phyloP scores from a whole-genome alignment of 2,888 invertebrate genomes.

The Rhogogaster chlorosoma region DNA sequence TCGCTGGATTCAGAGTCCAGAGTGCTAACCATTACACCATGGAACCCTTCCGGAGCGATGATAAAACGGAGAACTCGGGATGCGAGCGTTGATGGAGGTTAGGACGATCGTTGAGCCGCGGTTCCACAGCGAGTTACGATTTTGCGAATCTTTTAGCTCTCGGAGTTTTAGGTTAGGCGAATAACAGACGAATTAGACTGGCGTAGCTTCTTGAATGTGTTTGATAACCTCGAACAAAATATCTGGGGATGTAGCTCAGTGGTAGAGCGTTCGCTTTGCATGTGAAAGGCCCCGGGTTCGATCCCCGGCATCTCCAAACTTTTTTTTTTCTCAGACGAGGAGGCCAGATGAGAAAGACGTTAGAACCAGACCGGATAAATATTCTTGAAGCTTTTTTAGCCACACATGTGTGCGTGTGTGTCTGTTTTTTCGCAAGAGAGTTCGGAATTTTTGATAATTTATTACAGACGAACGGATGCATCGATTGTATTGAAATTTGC shows the following conservation, averaged over 20 bases:
- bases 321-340: constrained; percentile 64
- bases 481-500: background rate
- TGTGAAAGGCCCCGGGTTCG: constrained; percentile 99
- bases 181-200: background rate
- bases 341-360: background rate
- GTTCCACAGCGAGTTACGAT: background rate
- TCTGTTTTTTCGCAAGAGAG: background rate
- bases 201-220: background rate
- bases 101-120: background rate
- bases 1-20: constrained; percentile 55
- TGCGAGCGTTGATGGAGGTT: background rate
- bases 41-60: constrained; percentile 42
- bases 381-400: background rate
- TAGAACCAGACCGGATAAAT: background rate
- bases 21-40: constrained; percentile 55
- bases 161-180: background rate
- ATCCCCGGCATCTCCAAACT: constrained; percentile 95
- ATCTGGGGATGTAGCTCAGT: constrained; percentile 95
- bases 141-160: background rate
- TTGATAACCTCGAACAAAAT: background rate
- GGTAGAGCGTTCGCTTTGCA: constrained; percentile 99
- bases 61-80: background rate
- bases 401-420: background rate
- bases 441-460: background rate
- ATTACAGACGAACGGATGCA: background rate